phyloP scores from a whole-genome alignment of 2,797 vertebrate species.

The Anabas testudineus region DNA sequence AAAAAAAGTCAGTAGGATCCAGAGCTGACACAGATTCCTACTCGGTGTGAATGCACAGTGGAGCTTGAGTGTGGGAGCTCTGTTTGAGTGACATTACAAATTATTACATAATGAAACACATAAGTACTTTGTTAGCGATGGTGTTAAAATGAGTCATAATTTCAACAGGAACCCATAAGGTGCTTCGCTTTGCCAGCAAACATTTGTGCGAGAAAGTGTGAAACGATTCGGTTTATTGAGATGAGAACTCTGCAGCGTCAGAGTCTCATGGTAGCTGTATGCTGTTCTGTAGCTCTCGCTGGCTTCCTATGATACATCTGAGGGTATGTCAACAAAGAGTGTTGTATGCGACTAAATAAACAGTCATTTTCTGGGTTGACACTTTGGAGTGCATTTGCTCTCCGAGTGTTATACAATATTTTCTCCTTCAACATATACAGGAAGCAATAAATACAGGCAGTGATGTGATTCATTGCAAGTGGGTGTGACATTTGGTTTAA shows the following conservation, averaged over 20 bases:
- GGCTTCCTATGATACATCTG: conserved; percentile 1
- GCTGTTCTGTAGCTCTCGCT: background rate
- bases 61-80: conserved; percentile 33
- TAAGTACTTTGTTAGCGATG: conserved; percentile 48
- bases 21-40: background rate
- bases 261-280: background rate
- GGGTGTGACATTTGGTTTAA: conserved; percentile 24
- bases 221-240: conserved; percentile 44
- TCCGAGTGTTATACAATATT: conserved; percentile 1
- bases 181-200: conserved; percentile 50
- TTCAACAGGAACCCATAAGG: conserved; percentile 67
- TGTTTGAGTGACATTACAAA: conserved; percentile 54
- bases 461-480: conserved; percentile 23
- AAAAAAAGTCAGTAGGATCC: background rate
- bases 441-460: background rate
- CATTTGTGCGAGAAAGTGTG: conserved; percentile 43
- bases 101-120: conserved; percentile 61
- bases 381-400: background rate
- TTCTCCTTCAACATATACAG: conserved; percentile 10
- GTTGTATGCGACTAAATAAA: conserved; percentile 27
- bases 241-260: conserved; percentile 6
- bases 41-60: background rate
- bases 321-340: conserved; percentile 15
- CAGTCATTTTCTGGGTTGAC: conserved; percentile 1
- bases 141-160: conserved; percentile 66